phyloP scores from a whole-genome alignment of 2,797 vertebrate genomes.

The Protosalanx chinensis region DNA sequence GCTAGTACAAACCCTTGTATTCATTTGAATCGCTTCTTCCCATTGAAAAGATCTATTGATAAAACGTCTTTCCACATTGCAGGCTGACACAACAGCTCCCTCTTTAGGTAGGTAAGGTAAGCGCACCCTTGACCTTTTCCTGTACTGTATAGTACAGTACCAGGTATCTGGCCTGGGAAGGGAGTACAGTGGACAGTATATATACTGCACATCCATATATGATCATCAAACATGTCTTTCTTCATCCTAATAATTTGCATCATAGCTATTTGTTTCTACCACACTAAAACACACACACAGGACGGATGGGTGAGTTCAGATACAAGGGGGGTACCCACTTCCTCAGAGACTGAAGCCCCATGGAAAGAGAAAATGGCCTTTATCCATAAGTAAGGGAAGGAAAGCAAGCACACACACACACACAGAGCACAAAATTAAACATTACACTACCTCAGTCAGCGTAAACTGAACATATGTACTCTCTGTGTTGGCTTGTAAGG shows the following conservation, averaged over 20 bases:
- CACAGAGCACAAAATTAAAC: slow-evolving; percentile 11
- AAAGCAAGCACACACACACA: slow-evolving; percentile 2
- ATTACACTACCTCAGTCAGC: background rate
- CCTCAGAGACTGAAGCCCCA: slow-evolving; percentile 34
- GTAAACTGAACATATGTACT: too few species aligned
- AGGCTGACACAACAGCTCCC: background rate
- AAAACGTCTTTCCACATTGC: background rate
- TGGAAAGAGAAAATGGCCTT: slow-evolving; percentile 39
- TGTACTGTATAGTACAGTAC: too few species aligned
- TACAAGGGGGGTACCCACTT: slow-evolving; percentile 48
- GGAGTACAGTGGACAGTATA: too few species aligned
- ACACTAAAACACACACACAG: slow-evolving; percentile 14
- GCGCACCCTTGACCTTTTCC: background rate
- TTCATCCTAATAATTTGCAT: slow-evolving; percentile 22
- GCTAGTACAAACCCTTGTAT: background rate
- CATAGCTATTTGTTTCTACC: background rate
- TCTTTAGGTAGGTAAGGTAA: slow-evolving; percentile 1
- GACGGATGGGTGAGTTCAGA: slow-evolving; percentile 19
- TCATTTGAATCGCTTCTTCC: too few species aligned
- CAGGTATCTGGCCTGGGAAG: too few species aligned
- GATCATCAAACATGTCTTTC: slow-evolving; percentile 17
- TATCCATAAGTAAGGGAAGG: slow-evolving; percentile 24
- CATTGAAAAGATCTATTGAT: background rate
- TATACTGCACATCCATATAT: background rate
- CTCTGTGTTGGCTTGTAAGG: too few species aligned